phyloP scores from a whole-genome alignment of 2,888 invertebrate species.

The Tridacna gigas region DNA sequence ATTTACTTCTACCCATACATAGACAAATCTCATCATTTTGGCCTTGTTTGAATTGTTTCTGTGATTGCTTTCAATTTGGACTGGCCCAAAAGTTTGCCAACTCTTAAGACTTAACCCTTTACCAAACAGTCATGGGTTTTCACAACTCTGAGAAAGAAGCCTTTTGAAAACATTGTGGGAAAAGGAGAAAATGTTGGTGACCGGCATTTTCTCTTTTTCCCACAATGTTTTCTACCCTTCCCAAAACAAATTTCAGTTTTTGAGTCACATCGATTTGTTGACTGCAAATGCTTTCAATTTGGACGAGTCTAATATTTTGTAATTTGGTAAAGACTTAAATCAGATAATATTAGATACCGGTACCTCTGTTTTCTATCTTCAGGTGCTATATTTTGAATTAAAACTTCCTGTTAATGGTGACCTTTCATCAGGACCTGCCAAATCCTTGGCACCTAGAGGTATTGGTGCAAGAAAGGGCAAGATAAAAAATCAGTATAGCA shows the following conservation, averaged over 20 bases:
- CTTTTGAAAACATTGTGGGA: neutral
- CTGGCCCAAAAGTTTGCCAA: too few relatives aligned
- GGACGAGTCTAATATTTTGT: too few relatives aligned
- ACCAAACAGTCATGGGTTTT: too few relatives aligned
- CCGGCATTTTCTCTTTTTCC: neutral
- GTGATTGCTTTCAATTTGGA: too few relatives aligned
- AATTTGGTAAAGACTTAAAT: neutral
- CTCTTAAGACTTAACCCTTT: too few relatives aligned
- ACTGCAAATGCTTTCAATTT: too few relatives aligned
- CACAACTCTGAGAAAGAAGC: too few relatives aligned
- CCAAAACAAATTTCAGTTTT: too few relatives aligned
- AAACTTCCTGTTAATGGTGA: conserved; percentile 83
- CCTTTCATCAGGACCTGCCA: conserved; percentile 62
- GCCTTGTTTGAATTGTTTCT: too few relatives aligned
- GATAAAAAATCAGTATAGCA: conserved; percentile 84
- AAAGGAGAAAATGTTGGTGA: neutral
- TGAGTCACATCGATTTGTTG: too few relatives aligned
- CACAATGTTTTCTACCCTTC: conserved; percentile 1
- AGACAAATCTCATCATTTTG: too few relatives aligned
- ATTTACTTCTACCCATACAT: too few relatives aligned
- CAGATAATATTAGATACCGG: neutral
- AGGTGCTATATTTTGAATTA: conserved; percentile 85
- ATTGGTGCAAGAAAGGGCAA: conserved; percentile 61
- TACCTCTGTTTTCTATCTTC: conserved; percentile 1
- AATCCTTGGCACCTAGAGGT: conserved; percentile 69